A percentile compares a stretch with the other conserved stretches of the same genome.
Evolutionary conservation across 2,113 vertebrate genomes (phyloP).

Genomic region (Ailuropoda melanoleuca): DNA sequence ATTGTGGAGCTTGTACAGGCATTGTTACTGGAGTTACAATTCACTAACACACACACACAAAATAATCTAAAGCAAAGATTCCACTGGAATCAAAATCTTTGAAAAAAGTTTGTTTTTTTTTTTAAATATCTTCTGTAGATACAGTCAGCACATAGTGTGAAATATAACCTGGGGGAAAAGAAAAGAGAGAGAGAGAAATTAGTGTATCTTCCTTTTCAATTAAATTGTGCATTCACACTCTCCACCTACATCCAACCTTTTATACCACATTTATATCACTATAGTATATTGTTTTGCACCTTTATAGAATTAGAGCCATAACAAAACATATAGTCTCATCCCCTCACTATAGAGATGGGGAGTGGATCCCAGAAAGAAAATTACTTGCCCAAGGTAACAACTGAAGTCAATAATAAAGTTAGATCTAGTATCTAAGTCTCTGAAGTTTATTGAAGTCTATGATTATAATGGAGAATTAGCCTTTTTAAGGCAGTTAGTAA

Average conservation of each 20-base stretch:
- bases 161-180: constrained; percentile 91
- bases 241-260: neutral
- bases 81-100: constrained; percentile 98
- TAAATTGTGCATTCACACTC: neutral
- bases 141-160: constrained; percentile 97
- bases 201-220: neutral
- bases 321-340: constrained; percentile 8
- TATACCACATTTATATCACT: neutral
- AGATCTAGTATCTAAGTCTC: neutral
- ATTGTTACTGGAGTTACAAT: constrained; percentile 91
- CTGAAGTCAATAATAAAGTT: neutral
- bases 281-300: neutral
- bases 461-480: neutral
- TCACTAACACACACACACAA: constrained; percentile 85
- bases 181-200: constrained; percentile 60
- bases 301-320: constrained; percentile 31
- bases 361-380: neutral
- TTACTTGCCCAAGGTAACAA: neutral
- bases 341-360: neutral
- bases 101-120: constrained; percentile 85
- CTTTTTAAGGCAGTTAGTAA: neutral
- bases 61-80: constrained; percentile 92
- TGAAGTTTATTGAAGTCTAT: neutral
- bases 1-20: constrained; percentile 99
- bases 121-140: constrained; percentile 96